These are phyloP conservation scores for Nycticebus coucang DNA, from an alignment of 2,113 vertebrate species.

Conservation along the genomic window DNA sequence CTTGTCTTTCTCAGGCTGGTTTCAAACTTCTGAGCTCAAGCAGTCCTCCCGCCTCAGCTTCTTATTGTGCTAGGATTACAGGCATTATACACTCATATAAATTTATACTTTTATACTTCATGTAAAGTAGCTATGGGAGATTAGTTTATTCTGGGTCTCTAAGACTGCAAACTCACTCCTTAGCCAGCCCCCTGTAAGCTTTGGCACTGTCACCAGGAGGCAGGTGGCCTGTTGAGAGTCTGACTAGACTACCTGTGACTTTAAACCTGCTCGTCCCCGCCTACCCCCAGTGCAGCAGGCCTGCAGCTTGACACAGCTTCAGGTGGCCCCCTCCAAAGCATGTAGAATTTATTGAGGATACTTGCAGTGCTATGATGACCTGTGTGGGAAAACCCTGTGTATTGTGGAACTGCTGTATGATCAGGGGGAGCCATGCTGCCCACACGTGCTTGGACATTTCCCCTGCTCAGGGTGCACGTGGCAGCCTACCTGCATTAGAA, in stretches of 20 bases:
- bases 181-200: background rate
- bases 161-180: background rate
- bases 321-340: background rate
- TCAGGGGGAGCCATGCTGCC: background rate
- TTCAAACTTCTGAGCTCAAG: no score
- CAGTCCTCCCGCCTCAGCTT: no score
- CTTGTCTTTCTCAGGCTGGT: no score
- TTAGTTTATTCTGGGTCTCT: background rate
- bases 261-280: background rate
- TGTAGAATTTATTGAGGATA: background rate
- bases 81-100: no score
- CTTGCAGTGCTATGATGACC: background rate
- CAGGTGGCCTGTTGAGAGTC: background rate
- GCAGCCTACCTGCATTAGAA: conserved; percentile 31
- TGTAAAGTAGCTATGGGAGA: background rate
- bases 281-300: background rate
- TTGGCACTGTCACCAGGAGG: background rate
- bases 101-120: background rate
- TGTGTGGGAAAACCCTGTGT: background rate
- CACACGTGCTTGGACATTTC: background rate
- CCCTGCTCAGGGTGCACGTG: background rate
- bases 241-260: background rate
- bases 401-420: background rate
- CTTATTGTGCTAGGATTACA: no score
- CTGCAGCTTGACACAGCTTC: background rate